phyloP scores from a whole-genome alignment of 2,797 vertebrate genomes.

The Synaphobranchus kaupii region DNA sequence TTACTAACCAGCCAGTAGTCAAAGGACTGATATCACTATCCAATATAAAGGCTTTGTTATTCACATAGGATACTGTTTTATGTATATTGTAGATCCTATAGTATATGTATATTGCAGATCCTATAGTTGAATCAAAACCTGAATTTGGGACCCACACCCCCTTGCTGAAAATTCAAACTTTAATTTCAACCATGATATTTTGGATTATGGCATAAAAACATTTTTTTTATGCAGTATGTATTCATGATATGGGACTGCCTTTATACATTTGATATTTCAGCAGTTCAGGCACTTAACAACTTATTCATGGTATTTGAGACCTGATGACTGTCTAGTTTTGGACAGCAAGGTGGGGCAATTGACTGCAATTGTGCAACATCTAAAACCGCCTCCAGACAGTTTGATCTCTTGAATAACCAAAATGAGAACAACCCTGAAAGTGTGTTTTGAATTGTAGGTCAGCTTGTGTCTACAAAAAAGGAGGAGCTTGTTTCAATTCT shows the following conservation, averaged over 20 bases:
- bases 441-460: constrained; percentile 63
- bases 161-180: neutral
- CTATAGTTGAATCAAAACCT: neutral
- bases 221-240: neutral
- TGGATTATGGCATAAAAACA: too few relatives aligned
- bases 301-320: too few relatives aligned
- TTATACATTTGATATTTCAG: neutral
- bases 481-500: constrained; percentile 87
- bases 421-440: constrained; percentile 2
- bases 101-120: too few relatives aligned
- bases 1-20: neutral
- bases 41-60: neutral
- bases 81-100: neutral
- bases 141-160: neutral
- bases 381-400: neutral
- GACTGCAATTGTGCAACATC: neutral
- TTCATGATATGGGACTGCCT: neutral
- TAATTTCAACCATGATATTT: neutral
- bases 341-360: neutral
- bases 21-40: neutral
- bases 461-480: constrained; percentile 83
- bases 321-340: too few relatives aligned
- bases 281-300: too few relatives aligned
- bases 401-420: neutral
- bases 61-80: neutral